Percentiles rank a stretch among this genome's conserved stretches.
Conservation (phyloP, 2,888 invertebrate genomes). For the Eledone cirrhosa region DNA sequence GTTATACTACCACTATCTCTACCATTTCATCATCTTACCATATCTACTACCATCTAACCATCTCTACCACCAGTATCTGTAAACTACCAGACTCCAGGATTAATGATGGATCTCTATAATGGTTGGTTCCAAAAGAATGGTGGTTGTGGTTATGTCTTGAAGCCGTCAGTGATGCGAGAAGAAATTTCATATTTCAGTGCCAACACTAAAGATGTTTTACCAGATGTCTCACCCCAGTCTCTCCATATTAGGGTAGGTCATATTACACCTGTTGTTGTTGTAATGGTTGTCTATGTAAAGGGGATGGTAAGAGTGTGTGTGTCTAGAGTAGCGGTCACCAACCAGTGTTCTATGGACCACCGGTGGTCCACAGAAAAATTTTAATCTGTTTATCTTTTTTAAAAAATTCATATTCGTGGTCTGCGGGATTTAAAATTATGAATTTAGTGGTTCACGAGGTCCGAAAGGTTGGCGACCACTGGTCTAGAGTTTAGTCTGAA, state of each 20-base stretch:
- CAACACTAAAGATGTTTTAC: constrained; percentile 66
- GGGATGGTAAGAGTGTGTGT: too few relatives aligned
- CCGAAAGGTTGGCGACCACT: not conserved
- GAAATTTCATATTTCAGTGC: constrained; percentile 67
- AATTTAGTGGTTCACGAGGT: not conserved
- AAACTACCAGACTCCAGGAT: constrained; percentile 73
- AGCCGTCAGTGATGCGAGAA: constrained; percentile 72
- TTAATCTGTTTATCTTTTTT: too few relatives aligned
- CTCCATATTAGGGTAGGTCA: constrained; percentile 67
- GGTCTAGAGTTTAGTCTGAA: too few relatives aligned
- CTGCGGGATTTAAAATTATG: too few relatives aligned
- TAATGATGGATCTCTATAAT: constrained; percentile 74
- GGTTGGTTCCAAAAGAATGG: constrained; percentile 73
- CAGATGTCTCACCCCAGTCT: constrained; percentile 68
- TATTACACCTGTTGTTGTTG: not conserved
- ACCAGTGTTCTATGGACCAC: too few relatives aligned
- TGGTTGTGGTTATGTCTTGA: constrained; percentile 73
- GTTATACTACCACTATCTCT: too few relatives aligned
- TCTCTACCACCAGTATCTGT: constrained; percentile 67
- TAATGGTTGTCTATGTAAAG: not conserved
- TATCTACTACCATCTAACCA: not conserved
- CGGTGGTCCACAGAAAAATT: too few relatives aligned
- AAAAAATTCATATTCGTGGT: too few relatives aligned
- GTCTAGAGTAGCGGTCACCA: not conserved
- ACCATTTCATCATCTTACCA: too few relatives aligned